Conservation (phyloP, 2,113 vertebrate genomes). For the Hyperopisus bebe region DNA sequence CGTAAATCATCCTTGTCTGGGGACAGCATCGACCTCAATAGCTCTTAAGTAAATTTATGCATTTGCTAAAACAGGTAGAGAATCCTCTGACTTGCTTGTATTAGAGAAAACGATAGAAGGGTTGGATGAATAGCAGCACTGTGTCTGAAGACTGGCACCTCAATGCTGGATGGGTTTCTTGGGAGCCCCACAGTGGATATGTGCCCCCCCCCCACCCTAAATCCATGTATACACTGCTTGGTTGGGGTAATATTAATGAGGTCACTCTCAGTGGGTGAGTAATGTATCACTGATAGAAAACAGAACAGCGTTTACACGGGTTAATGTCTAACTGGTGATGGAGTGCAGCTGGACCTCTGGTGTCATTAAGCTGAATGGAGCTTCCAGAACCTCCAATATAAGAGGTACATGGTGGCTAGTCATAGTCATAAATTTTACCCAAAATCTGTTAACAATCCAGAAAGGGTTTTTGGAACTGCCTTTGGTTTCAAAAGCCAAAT, state of each 20-base stretch:
- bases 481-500: neutral
- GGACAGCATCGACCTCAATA: neutral
- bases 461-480: neutral
- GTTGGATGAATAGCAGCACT: neutral
- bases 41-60: neutral
- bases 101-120: neutral
- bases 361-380: neutral
- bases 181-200: neutral
- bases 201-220: neutral
- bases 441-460: neutral
- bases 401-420: neutral
- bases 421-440: neutral
- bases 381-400: neutral
- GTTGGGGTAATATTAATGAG: neutral
- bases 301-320: neutral
- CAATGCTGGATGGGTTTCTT: neutral
- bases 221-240: neutral
- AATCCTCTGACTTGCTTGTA: neutral
- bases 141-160: neutral
- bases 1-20: neutral
- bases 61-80: neutral
- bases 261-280: constrained; percentile 40
- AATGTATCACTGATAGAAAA: neutral
- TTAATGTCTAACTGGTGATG: constrained; percentile 8
- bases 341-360: neutral